Conservation (phyloP, 1,140 invertebrate species). For the Procambarus clarkii region DNA sequence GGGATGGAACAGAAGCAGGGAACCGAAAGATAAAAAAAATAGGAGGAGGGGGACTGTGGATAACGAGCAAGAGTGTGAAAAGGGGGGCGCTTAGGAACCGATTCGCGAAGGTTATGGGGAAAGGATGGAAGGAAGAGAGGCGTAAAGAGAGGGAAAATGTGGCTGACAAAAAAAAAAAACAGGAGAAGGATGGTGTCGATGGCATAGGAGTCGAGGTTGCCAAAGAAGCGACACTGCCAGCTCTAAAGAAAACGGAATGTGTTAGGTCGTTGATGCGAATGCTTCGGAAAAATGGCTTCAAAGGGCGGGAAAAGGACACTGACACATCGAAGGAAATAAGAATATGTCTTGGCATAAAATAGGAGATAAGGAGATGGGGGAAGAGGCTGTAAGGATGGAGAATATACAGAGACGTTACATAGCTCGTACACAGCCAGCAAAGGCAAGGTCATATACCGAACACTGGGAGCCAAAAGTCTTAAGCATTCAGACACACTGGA, state of each 20-base stretch:
- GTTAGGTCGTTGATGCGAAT: not conserved
- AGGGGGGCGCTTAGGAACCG: constrained; percentile 18
- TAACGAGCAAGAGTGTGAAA: constrained; percentile 42
- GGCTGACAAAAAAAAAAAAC: not conserved
- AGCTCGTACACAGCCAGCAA: not conserved
- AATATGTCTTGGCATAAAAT: not conserved
- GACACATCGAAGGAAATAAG: not conserved
- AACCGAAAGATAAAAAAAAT: constrained; percentile 37
- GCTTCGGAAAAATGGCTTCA: not conserved
- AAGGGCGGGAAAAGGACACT: not conserved
- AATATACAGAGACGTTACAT: not conserved
- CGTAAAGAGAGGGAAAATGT: constrained; percentile 14
- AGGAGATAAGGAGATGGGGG: not conserved
- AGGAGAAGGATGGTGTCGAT: not conserved
- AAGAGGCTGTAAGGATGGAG: not conserved
- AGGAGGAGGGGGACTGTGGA: not conserved
- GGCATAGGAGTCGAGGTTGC: not conserved
- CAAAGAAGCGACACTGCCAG: not conserved
- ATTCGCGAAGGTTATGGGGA: constrained; percentile 16
- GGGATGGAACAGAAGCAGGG: constrained; percentile 26
- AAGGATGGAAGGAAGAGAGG: constrained; percentile 27
- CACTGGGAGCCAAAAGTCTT: too few relatives aligned
- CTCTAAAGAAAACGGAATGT: not conserved
- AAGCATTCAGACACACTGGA: too few relatives aligned
- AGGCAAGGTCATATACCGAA: too few relatives aligned